Base-by-base conservation (phyloP, 2,113 vertebrate genomes). In the Mirounga angustirostris region DNA sequence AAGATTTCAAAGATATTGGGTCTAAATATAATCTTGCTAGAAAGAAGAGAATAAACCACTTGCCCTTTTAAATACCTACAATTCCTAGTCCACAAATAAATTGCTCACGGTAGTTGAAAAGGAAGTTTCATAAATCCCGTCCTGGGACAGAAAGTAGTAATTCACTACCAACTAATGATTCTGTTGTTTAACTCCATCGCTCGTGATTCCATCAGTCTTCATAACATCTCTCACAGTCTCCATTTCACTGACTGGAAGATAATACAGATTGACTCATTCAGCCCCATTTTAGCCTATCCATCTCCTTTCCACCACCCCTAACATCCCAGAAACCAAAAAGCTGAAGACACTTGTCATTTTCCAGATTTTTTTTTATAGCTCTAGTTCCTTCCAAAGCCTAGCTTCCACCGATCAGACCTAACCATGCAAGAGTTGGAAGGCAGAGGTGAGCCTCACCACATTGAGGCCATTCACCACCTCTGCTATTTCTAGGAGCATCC, bases 21-120 rank as follows among this genome's bases (percentile, higher is more conserved):
- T 7, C 65, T 91, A 83, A 91, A 19, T 54, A 76, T 40, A 88
- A 59, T 43, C 30, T 87, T 59, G 21, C 7, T 95, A 40, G 33
- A 82, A 73, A 82, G 89, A 92, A 86, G 15, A 81, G 73, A 98
- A 65, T 67, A 95, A 96, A 94, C 92, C 65, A 71, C 13, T 61
- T 81, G 18, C 46, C 28, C 33, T 86, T 79, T 78, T 18, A 89
- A 65, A 79, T 83, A 74, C 16, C 67, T 87, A 88, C 0, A 93
- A 73, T 59, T 89, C 16, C n/a, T 81, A 91, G 56, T 67, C 5
- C 36, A 78, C 13, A 24, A 76, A 69, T 69, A 91, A 84, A 63
- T 67, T 61, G 52, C 24, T 78, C 63, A 2, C 15, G 65, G 15
- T 50, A 14, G 28, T 89, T 94, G 76, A 90, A 85, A 97, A 88